A percentile compares a stretch with the other conserved stretches of the same genome.
These are phyloP conservation scores for Colletes latitarsis DNA, from an alignment of 1,140 invertebrate genomes.

Conservation along the genomic window DNA sequence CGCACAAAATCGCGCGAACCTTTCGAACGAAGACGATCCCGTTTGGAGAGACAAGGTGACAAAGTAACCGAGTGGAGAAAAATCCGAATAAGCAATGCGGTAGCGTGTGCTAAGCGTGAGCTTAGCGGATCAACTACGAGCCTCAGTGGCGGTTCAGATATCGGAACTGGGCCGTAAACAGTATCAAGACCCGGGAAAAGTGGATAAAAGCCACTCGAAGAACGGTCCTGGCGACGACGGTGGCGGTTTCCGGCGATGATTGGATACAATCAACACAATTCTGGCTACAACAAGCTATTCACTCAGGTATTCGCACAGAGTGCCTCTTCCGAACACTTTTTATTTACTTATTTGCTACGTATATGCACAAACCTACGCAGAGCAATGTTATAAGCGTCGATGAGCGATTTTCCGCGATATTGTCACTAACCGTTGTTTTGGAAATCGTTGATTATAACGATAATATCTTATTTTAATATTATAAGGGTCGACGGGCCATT, in stretches of 20 bases:
- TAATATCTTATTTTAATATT: too few species aligned
- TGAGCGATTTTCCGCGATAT: too few species aligned
- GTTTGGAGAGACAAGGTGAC: background rate
- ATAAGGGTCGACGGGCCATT: too few species aligned
- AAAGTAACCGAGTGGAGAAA: background rate
- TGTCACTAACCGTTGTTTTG: too few species aligned
- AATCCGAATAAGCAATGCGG: slow-evolving; percentile 58
- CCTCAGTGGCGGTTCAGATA: background rate
- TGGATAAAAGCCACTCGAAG: slow-evolving; percentile 50
- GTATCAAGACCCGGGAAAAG: slow-evolving; percentile 29
- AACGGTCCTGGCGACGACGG: slow-evolving; percentile 65
- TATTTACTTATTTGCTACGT: background rate
- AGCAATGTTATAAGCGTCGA: too few species aligned
- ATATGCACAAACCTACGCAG: too few species aligned
- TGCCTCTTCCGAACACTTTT: background rate
- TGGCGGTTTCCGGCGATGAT: slow-evolving; percentile 83
- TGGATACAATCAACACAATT: slow-evolving; percentile 90
- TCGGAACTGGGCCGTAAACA: slow-evolving; percentile 31
- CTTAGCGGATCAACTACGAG: slow-evolving; percentile 49
- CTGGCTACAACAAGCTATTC: slow-evolving; percentile 94
- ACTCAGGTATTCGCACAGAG: slow-evolving; percentile 85
- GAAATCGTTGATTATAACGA: too few species aligned
- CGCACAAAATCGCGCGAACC: slow-evolving; percentile 11
- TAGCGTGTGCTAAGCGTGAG: slow-evolving; percentile 63
- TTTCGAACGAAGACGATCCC: slow-evolving; percentile 4